phyloP scores from a whole-genome alignment of 2,797 vertebrate species.

The Crypturellus tataupa region DNA sequence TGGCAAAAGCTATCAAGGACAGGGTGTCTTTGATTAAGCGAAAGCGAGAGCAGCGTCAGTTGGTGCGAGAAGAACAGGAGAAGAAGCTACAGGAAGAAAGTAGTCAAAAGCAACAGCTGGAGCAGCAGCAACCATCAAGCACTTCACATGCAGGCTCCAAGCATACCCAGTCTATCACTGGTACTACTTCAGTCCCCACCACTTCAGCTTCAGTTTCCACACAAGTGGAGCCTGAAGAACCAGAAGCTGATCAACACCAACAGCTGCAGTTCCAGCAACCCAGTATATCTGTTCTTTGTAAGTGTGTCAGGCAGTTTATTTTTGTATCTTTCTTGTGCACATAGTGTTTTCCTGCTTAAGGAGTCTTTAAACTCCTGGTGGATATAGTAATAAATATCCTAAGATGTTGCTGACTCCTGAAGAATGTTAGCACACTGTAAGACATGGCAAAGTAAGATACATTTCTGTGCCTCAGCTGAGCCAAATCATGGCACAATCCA shows the following conservation, averaged over 20 bases:
- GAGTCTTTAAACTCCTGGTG: not conserved
- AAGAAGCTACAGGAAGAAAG: constrained; percentile 90
- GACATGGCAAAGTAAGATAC: not conserved
- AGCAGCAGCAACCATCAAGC: constrained; percentile 78
- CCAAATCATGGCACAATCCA: not conserved
- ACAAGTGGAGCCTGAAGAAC: constrained; percentile 91
- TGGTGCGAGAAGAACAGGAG: constrained; percentile 94
- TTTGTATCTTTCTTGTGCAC: not conserved
- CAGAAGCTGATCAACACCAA: constrained; percentile 90
- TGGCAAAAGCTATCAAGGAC: constrained; percentile 99
- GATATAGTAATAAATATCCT: not conserved
- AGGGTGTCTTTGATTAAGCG: constrained; percentile 94
- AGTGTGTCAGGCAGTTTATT: constrained; percentile 63
- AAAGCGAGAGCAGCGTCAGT: constrained; percentile 93
- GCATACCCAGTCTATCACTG: constrained; percentile 65
- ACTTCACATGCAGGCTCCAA: constrained; percentile 82
- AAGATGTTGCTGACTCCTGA: not conserved
- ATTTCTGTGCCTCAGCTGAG: not conserved
- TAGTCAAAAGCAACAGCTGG: constrained; percentile 82
- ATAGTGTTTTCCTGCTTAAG: not conserved
- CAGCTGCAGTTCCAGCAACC: constrained; percentile 86
- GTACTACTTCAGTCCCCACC: constrained; percentile 62
- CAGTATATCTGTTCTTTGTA: constrained; percentile 84
- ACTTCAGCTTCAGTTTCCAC: constrained; percentile 81
- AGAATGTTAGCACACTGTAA: not conserved